Evolutionary conservation across 2,797 vertebrate genomes (phyloP), one percentile per base, ranked within the genome.

Genomic region (Syngnathus acus): DNA sequence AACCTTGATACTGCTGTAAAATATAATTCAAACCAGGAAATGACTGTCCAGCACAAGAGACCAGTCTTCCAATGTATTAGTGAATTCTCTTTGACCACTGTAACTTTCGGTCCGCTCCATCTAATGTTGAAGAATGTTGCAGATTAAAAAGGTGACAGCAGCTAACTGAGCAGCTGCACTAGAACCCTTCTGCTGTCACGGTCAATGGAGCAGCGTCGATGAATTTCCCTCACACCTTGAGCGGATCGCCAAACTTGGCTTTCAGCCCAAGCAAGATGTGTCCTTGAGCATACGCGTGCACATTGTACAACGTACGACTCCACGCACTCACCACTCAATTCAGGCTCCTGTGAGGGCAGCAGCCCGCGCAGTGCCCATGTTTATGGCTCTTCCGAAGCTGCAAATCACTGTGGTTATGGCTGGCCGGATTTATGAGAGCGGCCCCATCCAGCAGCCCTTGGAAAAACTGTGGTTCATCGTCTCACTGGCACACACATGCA

Each of bases 311-410:
- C 48, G 67, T 69, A 59, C 68, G 62, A 51, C 69, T 55, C 64
- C 42, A 77, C 80, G 79, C 79, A 78, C 80, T 84, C 80, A 73
- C 80, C 83, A 71, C 82, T 84, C 85, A 88, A 88, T 88, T 83
- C 78, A 76, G 72, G 74, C 76, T 77, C 75, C 77, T 84, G 72
- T 66, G 75, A 72, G 79, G 82, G 76, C 81, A 76, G 78, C 68
- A 50, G 69, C 67, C 77, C 60, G 73, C 75, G 84, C 84, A 73
- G 71, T 55, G 74, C 72, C 14, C 60, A 78, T 87, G 86, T 91
- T 91, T 89, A 91, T 86, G 86, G 87, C 84, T 87, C 85, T 86
- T 84, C 81, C 77, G 82, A 86, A 89, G 81, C 85, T 82, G 84
- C 84, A 89, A 89, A 89, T 90, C 89, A 88, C 78, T 0, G 71